These are phyloP conservation scores for Caenorhabditis latens DNA, from an alignment of 1,140 invertebrate genomes.

Conservation along the genomic window DNA sequence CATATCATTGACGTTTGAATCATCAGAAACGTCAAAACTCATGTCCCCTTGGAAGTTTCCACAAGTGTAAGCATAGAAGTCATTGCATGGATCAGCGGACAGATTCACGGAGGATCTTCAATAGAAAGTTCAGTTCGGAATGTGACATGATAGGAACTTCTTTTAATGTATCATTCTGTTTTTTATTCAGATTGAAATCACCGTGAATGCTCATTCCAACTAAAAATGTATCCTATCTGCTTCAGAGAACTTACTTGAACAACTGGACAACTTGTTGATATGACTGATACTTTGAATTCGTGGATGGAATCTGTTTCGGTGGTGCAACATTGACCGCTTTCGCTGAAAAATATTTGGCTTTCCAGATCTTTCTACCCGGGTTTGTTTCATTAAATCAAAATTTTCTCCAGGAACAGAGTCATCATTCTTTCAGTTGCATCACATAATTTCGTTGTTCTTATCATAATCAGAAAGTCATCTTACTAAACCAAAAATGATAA, in stretches of 20 bases:
- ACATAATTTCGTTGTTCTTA: constrained; percentile 34
- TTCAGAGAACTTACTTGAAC: constrained; percentile 50
- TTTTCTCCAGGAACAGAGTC: not conserved
- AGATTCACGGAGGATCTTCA: constrained; percentile 83
- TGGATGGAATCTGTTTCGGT: not conserved
- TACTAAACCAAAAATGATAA: not conserved
- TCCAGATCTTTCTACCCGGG: too few relatives aligned
- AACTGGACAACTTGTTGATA: constrained; percentile 58
- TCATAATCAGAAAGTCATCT: constrained; percentile 1
- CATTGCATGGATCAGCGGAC: constrained; percentile 87
- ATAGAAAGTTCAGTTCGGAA: not conserved
- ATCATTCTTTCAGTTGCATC: constrained; percentile 28
- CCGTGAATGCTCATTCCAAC: too few relatives aligned
- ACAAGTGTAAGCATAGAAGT: constrained; percentile 94
- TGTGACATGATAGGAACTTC: too few relatives aligned
- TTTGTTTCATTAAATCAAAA: not conserved
- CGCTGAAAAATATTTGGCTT: not conserved
- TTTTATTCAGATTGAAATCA: too few relatives aligned
- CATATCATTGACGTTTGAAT: constrained; percentile 60
- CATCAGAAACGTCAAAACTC: constrained; percentile 67
- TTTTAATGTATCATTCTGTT: too few relatives aligned
- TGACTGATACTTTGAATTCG: not conserved
- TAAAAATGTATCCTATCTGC: not conserved
- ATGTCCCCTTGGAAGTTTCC: constrained; percentile 88
- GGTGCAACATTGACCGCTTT: constrained; percentile 27